These are phyloP conservation scores for Anthrax anthrax DNA, from an alignment of 2,888 invertebrate species.

Conservation along the genomic window DNA sequence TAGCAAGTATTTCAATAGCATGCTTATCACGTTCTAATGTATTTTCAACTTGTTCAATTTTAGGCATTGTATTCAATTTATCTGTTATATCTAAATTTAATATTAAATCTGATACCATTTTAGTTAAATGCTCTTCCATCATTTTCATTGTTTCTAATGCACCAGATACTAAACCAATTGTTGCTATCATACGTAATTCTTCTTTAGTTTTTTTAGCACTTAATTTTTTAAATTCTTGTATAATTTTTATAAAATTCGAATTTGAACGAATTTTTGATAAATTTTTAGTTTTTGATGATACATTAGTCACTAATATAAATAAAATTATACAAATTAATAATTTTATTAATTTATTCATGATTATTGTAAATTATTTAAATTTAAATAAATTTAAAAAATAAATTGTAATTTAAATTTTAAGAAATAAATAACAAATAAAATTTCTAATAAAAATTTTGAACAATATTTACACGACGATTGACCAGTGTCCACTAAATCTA, in stretches of 20 bases:
- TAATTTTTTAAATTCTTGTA: constrained; percentile 24
- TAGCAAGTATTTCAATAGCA: constrained; percentile 24
- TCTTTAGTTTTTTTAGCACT: constrained; percentile 21
- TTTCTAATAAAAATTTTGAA: background rate
- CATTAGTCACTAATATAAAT: constrained; percentile 10
- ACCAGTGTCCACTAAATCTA: constrained; percentile 10
- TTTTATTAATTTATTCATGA: no score
- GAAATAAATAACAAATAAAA: constrained; percentile 4
- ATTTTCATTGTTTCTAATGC: constrained; percentile 24
- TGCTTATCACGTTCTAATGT: constrained; percentile 24
- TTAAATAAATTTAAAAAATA: no score
- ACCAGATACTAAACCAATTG: constrained; percentile 28
- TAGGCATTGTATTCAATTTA: constrained; percentile 15
- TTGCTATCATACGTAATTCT: constrained; percentile 24
- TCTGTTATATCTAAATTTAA: constrained; percentile 18
- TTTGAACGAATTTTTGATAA: constrained; percentile 18
- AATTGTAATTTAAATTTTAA: no score
- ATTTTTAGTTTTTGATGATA: constrained; percentile 12
- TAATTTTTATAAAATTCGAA: constrained; percentile 22
- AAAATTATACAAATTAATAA: no score
- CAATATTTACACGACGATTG: constrained; percentile 5
- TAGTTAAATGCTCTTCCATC: constrained; percentile 25
- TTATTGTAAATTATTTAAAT: no score
- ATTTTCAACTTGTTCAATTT: constrained; percentile 24
- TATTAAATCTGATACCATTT: constrained; percentile 22